Base-by-base conservation (phyloP, 1,140 invertebrate species). In the Ptiloglossa arizonensis region DNA sequence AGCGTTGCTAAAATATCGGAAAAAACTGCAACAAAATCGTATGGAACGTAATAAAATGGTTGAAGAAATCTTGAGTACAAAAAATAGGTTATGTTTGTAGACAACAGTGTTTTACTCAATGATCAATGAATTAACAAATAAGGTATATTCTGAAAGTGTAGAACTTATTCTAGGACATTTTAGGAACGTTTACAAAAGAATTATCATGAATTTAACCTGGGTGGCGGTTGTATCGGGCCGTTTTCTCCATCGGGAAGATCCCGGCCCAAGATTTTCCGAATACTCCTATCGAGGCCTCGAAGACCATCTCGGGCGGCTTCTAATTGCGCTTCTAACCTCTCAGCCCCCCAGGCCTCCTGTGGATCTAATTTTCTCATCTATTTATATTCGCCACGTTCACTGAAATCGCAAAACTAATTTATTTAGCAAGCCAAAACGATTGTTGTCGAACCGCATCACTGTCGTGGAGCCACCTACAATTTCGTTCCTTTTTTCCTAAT, bases 221-320 rank as follows among this genome's bases (percentile, higher is more conserved):
- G 76, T 11, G 86, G 70, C 52, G 85, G 82, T 69, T 89, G 90
- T 35, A 85, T 8, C 9, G 90, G 82, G 22, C 88, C 90, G 80
- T 91, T 92, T 86, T 92, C 92, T 1, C 88, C 89, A 17, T 93
- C 91, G 72, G 92, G 91, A 29, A 92, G 86, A 87, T 93, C 92
- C 44, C 91, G 90, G 60, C 92, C 92, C 24, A 92, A 82, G 48
- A 93, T 93, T 84, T 93, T 93, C n/a, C 91, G 85, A 67, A 93
- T 93, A 84, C 90, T 91, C 15, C 86, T 87, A 68, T 93, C 92
- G 9, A 92, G 87, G 35, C 89, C 91, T 56, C 91, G 86, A 11
- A 92, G 86, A 38, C 89, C 90, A 81, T 93, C 91, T 3, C 91
- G 87, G 24, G 92, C 92, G 0, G 89, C 87, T 80, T 93, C 91